A percentile compares a stretch with the other conserved stretches of the same genome.
These are phyloP conservation scores for Zaprionus gabonicus DNA, from an alignment of 1,140 invertebrate species.

Conservation along the genomic window DNA sequence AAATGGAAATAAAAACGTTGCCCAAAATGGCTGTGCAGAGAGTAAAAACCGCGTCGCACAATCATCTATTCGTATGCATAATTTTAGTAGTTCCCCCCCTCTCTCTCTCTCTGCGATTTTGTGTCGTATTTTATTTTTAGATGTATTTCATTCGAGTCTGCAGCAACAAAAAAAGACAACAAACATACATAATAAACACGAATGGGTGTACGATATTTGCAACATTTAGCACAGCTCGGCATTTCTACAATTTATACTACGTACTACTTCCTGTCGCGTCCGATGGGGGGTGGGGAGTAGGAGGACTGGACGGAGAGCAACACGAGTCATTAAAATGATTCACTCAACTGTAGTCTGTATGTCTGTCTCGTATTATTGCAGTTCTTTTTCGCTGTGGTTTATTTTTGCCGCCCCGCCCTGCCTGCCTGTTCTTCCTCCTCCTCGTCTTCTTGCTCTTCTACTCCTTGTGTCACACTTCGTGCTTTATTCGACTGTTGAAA, in stretches of 20 bases:
- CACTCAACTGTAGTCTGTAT: constrained; percentile 61
- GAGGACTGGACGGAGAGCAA: constrained; percentile 14
- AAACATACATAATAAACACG: constrained; percentile 37
- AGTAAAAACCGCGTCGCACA: constrained; percentile 58
- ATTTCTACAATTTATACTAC: constrained; percentile 43
- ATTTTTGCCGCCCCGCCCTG: constrained; percentile 9
- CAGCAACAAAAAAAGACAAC: constrained; percentile 15
- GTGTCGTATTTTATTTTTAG: constrained; percentile 3
- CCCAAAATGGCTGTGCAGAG: constrained; percentile 50
- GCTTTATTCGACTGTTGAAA: constrained; percentile 26
- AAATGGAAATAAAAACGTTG: constrained; percentile 25
- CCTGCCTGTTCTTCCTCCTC: not conserved
- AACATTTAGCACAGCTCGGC: constrained; percentile 58
- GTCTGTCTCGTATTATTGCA: constrained; percentile 42
- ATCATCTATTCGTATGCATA: constrained; percentile 71
- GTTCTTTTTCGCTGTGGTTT: constrained; percentile 27
- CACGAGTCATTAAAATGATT: constrained; percentile 71
- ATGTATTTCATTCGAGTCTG: constrained; percentile 11
- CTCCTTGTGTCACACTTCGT: not conserved
- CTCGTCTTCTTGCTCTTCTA: not conserved
- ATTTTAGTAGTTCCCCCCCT: constrained; percentile 56
- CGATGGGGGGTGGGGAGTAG: not conserved
- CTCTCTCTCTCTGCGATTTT: not conserved
- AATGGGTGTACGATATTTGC: constrained; percentile 45
- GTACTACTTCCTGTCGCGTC: constrained; percentile 18